Evolutionary conservation across 30 jellyfish, hydroid and myxozoan genomes (phyloP), one percentile per base, ranked within the genome.

Genomic region (Pseudorhiza aurosa): DNA sequence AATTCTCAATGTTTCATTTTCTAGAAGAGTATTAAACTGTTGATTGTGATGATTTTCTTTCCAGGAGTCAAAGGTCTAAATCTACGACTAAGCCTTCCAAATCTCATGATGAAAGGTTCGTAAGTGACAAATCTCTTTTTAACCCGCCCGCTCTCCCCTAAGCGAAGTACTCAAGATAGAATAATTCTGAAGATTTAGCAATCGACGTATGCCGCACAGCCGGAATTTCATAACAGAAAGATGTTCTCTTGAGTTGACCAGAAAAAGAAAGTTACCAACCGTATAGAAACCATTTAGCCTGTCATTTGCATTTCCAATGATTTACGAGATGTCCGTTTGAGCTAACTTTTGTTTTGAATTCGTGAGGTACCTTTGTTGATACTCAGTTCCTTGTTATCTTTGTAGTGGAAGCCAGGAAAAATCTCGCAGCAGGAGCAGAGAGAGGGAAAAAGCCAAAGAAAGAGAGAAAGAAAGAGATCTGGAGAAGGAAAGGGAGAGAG

Each of bases 71-170:
- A 51, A 49, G 65, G 8, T 36, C 82, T 30, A 55, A 37, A 47
- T 39, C 64, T 4, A 4, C 91, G 11, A 56, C 75, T 15, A 80
- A 65, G 46, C 32, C 32, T 3, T 80, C 91, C 10, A 80, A 53
- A 21, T 30, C 83, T 8, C 62, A 32, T 8, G 91, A 80, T 22
- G 91, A 80, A 31, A 65, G 91, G 91, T 80, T 44, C 4, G 80
- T 75, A 11, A 10, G n/a, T n/a, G n/a, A n/a, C n/a, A n/a, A n/a
- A n/a, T n/a, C n/a, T n/a, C n/a, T n/a, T n/a, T n/a, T n/a, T n/a
- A n/a, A n/a, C n/a, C n/a, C n/a, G n/a, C n/a, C n/a, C n/a, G n/a
- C n/a, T n/a, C n/a, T n/a, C n/a, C n/a, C n/a, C n/a, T n/a, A n/a
- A n/a, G n/a, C n/a, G n/a, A n/a, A n/a, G n/a, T n/a, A n/a, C n/a